These are phyloP conservation scores for Agrotis segetum DNA, from an alignment of 2,888 invertebrate genomes.

Conservation along the genomic window DNA sequence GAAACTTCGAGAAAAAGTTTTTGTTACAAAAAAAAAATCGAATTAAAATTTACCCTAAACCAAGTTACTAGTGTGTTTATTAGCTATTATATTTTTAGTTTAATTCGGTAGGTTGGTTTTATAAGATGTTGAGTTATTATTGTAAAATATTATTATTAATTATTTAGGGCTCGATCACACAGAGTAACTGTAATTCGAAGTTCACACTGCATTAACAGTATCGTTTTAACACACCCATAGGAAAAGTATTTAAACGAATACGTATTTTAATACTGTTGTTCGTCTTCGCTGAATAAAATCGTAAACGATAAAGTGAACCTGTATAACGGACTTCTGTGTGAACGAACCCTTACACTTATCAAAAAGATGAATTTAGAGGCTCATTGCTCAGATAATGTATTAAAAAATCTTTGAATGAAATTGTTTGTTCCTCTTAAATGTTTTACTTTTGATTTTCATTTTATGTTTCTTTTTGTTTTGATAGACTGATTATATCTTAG, in stretches of 20 bases:
- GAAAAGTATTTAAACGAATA: too few species aligned
- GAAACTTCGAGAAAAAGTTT: background rate
- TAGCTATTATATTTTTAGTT: constrained; percentile 21
- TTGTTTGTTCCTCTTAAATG: constrained; percentile 8
- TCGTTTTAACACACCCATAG: too few species aligned
- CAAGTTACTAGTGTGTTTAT: constrained; percentile 6
- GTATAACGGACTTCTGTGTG: too few species aligned
- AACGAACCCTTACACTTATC: constrained; percentile 1
- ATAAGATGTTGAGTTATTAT: constrained; percentile 21
- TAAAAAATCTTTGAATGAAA: background rate
- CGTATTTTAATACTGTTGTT: too few species aligned
- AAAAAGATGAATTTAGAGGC: background rate
- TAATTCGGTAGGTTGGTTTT: constrained; percentile 23
- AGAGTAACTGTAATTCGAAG: too few species aligned
- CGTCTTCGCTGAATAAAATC: too few species aligned
- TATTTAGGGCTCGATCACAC: background rate
- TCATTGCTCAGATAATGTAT: constrained; percentile 2
- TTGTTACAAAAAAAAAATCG: background rate
- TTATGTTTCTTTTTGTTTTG: constrained; percentile 26
- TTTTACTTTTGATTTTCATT: constrained; percentile 15
- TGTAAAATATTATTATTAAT: background rate
- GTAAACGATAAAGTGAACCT: too few species aligned
- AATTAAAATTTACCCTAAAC: background rate
- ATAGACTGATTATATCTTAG: constrained; percentile 65
- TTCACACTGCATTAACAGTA: too few species aligned